Base-by-base conservation (phyloP, 2,113 vertebrate genomes). In the Nyctereutes procyonoides region DNA sequence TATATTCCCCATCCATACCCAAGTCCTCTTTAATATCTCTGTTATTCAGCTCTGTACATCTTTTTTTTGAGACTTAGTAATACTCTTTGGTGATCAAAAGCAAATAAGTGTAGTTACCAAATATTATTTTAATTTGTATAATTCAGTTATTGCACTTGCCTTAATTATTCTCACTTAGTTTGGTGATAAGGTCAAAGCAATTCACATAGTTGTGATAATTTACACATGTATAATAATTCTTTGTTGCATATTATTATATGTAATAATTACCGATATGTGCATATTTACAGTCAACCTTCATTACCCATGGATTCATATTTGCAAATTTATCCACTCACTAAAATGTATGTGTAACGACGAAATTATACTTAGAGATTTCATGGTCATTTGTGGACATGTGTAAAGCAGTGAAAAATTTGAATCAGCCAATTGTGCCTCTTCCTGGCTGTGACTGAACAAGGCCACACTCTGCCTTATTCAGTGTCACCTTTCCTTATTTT, bases 101-200 rank as follows among this genome's bases (percentile, higher is more conserved):
- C 15, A 89, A 63, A 12, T 95, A 90, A 87, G 16, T 63, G 1
- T 77, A 83, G 24, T 88, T 71, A 38, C 4, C 74, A 95, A 96
- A 53, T 51, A 55, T 56, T 74, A 51, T 20, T 79, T 84, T 89
- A 85, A 65, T 79, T 32, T 60, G 62, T 58, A 48, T 58, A 65
- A 38, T 63, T 73, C 15, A 82, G 56, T 87, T 77, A 38, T 82
- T 82, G 16, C 8, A n/a, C 22, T 16, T 87, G 67, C 43, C 11
- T 87, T 91, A 63, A 87, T 76, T 87, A 93, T 85, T 85, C 12
- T 35, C 62, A 32, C 43, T 90, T 84, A 88, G 16, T 89, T 32
- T 76, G 26, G 15, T 87, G 60, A 93, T 38, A 51, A 90, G 8
- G 11, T 77, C 30, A 80, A 88, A 93, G 4, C 5, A 4, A 82